Percentiles rank a stretch among this genome's conserved stretches.
phyloP scores from a whole-genome alignment of 2,888 invertebrate genomes.

The Baccha elongata region DNA sequence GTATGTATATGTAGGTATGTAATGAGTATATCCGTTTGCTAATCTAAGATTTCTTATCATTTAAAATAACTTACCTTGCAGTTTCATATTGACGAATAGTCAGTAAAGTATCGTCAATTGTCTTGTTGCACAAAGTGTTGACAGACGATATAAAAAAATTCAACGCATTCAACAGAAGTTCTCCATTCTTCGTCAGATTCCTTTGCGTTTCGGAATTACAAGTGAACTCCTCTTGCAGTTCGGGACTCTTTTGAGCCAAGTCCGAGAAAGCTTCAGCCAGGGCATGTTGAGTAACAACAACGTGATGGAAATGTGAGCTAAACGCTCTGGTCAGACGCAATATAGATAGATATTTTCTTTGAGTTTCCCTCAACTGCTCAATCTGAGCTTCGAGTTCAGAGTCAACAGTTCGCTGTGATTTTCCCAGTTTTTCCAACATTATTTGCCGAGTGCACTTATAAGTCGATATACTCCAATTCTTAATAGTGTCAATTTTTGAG shows the following conservation, averaged over 20 bases:
- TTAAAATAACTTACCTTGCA: constrained; percentile 82
- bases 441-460: constrained; percentile 99
- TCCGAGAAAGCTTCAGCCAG: constrained; percentile 97
- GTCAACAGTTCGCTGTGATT: constrained; percentile 94
- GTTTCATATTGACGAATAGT: constrained; percentile 86
- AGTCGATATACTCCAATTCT: constrained; percentile 98
- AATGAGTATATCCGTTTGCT: too few relatives aligned
- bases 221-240: constrained; percentile 96
- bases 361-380: constrained; percentile 95
- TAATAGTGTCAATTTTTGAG: constrained; percentile 95
- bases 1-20: too few relatives aligned
- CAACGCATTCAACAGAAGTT: constrained; percentile 94
- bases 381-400: constrained; percentile 97
- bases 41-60: too few relatives aligned
- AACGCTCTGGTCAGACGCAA: constrained; percentile 93
- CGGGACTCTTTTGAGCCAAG: constrained; percentile 97
- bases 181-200: constrained; percentile 95
- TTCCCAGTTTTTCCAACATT: constrained; percentile 97
- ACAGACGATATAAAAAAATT: constrained; percentile 98
- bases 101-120: constrained; percentile 96
- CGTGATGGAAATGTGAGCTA: constrained; percentile 93
- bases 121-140: constrained; percentile 97
- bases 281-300: constrained; percentile 93
- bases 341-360: constrained; percentile 94
- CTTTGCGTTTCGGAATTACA: constrained; percentile 98